Evolutionary conservation across 2,113 vertebrate species (phyloP).

Genomic region (Lophura nycthemera): DNA sequence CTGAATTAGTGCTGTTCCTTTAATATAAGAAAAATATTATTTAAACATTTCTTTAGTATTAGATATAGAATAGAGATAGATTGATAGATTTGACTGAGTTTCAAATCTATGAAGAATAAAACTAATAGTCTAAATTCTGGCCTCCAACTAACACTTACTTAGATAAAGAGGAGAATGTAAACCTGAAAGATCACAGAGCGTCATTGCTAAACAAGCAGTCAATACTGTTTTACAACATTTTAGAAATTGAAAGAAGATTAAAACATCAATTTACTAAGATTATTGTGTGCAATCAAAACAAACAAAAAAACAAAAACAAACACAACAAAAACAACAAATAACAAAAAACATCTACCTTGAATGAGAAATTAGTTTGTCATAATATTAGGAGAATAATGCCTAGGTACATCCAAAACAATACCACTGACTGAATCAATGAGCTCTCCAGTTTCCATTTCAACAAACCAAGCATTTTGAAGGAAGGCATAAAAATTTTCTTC

Average conservation of each 20-base stretch:
- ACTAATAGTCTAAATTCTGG: neutral
- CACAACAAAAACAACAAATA: no score
- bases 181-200: neutral
- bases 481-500: neutral
- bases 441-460: neutral
- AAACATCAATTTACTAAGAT: neutral
- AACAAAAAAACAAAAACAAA: neutral
- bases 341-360: slow-evolving; percentile 24
- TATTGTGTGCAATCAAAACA: slow-evolving; percentile 38
- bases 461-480: neutral
- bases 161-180: neutral
- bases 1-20: neutral
- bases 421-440: neutral
- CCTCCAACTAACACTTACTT: neutral
- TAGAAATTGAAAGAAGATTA: slow-evolving; percentile 23
- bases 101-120: neutral
- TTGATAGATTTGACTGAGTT: neutral
- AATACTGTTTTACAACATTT: neutral
- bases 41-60: neutral
- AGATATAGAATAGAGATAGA: neutral
- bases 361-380: neutral
- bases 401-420: neutral
- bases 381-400: neutral
- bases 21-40: neutral
- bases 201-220: neutral